Evolutionary conservation across 2,113 vertebrate genomes (phyloP).

Genomic region (Channa argus): DNA sequence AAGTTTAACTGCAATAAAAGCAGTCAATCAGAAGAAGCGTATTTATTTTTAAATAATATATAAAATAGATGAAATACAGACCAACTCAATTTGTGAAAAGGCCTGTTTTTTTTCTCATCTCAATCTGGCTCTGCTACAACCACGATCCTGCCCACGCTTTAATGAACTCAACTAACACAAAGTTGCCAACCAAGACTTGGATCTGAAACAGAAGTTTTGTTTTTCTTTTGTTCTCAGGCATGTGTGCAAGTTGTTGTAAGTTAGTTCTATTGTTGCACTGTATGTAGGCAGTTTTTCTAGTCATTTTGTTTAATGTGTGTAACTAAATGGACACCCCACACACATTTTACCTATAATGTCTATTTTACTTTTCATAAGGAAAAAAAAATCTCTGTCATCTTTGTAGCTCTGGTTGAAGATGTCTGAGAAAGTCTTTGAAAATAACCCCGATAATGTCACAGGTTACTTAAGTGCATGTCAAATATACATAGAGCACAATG

Average conservation of each 20-base stretch:
- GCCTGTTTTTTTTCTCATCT: conserved; percentile 9
- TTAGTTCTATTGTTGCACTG: neutral
- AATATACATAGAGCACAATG: no score
- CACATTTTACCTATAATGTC: neutral
- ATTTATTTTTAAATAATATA: no score
- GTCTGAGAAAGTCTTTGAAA: neutral
- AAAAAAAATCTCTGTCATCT: no score
- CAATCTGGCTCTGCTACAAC: conserved; percentile 37
- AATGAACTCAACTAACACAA: conserved; percentile 25
- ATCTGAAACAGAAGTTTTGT: conserved; percentile 6
- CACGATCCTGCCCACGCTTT: conserved; percentile 25
- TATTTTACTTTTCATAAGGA: neutral
- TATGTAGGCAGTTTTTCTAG: neutral
- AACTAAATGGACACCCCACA: neutral
- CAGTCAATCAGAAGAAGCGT: no score
- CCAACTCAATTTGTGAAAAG: neutral
- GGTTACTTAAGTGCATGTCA: no score
- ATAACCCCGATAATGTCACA: neutral
- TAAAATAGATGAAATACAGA: conserved; percentile 7
- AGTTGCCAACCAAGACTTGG: conserved; percentile 32
- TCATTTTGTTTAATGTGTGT: neutral
- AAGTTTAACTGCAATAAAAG: no score
- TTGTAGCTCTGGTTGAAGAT: neutral
- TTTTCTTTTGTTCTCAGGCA: conserved; percentile 5
- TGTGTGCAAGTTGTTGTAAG: neutral